phyloP scores from a whole-genome alignment of 2,113 vertebrate genomes.

The Apteryx mantelli region DNA sequence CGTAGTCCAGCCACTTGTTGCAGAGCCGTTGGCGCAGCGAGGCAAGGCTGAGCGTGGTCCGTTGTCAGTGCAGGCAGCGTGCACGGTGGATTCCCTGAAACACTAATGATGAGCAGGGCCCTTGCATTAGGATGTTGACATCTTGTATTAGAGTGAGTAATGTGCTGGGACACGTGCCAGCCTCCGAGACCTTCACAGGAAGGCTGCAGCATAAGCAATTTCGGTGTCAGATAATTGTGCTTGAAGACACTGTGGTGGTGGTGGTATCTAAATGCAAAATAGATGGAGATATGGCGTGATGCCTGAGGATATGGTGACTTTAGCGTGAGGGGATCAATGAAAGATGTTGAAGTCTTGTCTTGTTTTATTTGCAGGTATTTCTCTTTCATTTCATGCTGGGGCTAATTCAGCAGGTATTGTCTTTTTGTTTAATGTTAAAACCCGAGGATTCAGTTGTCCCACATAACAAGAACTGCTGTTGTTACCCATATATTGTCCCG shows the following conservation, averaged over 20 bases:
- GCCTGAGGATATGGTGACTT: background rate
- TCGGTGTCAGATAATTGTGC: background rate
- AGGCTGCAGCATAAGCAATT: constrained; percentile 5
- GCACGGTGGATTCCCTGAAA: background rate
- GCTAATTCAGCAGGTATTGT: constrained; percentile 63
- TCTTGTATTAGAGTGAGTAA: background rate
- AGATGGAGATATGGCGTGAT: background rate
- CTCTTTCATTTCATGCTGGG: constrained; percentile 66
- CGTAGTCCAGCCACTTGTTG: background rate
- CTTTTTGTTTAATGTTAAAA: background rate
- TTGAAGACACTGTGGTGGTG: background rate
- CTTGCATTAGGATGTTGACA: background rate
- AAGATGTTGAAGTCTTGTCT: background rate
- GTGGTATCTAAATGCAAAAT: background rate
- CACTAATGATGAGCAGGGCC: background rate
- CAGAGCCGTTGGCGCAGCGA: background rate
- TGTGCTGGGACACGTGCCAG: background rate
- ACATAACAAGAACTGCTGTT: background rate
- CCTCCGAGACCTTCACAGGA: background rate
- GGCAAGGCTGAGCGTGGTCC: background rate
- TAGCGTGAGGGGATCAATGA: background rate
- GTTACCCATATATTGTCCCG: too few relatives aligned
- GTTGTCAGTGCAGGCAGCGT: accelerated
- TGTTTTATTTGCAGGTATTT: constrained; percentile 46
- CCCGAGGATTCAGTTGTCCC: background rate